phyloP scores from a whole-genome alignment of 2,797 vertebrate species.

The Pseudochaenichthys georgianus region DNA sequence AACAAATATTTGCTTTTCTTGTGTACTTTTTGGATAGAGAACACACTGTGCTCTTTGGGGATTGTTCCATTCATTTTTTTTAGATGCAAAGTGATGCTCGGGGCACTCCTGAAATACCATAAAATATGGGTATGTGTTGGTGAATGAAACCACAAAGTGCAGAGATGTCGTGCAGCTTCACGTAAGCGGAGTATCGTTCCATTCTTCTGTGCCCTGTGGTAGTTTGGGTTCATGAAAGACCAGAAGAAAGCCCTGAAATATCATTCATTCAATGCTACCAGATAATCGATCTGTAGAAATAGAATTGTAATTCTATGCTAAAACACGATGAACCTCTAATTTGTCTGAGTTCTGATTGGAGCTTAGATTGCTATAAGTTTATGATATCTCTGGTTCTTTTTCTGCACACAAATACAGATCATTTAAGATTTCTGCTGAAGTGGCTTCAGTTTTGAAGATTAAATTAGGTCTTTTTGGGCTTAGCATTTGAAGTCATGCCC shows the following conservation, averaged over 20 bases:
- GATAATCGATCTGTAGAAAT: slow-evolving; percentile 73
- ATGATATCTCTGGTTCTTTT: slow-evolving; percentile 50
- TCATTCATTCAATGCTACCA: slow-evolving; percentile 31
- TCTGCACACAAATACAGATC: slow-evolving; percentile 44
- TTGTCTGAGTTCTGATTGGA: slow-evolving; percentile 59
- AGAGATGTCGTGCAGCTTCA: slow-evolving; percentile 58
- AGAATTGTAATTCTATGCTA: slow-evolving; percentile 77
- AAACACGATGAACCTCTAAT: slow-evolving; percentile 68
- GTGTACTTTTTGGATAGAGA: slow-evolving; percentile 1
- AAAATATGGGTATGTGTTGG: slow-evolving; percentile 69
- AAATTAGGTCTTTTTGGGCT: slow-evolving; percentile 44
- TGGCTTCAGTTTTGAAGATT: slow-evolving; percentile 10
- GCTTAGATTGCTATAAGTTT: slow-evolving; percentile 69
- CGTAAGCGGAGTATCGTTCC: slow-evolving; percentile 53
- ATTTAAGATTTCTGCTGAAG: slow-evolving; percentile 20
- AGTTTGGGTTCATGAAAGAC: slow-evolving; percentile 55
- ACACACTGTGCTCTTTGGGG: slow-evolving; percentile 32
- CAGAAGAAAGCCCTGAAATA: slow-evolving; percentile 68
- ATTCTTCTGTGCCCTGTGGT: slow-evolving; percentile 51
- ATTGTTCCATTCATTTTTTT: slow-evolving; percentile 40
- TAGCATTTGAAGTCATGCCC: slow-evolving; percentile 36
- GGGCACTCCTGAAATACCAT: slow-evolving; percentile 68
- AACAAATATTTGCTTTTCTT: slow-evolving; percentile 24
- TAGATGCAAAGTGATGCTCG: slow-evolving; percentile 48
- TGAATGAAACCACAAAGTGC: slow-evolving; percentile 70